Conservation (phyloP, 2,113 vertebrate genomes). For the Tichodroma muraria region DNA sequence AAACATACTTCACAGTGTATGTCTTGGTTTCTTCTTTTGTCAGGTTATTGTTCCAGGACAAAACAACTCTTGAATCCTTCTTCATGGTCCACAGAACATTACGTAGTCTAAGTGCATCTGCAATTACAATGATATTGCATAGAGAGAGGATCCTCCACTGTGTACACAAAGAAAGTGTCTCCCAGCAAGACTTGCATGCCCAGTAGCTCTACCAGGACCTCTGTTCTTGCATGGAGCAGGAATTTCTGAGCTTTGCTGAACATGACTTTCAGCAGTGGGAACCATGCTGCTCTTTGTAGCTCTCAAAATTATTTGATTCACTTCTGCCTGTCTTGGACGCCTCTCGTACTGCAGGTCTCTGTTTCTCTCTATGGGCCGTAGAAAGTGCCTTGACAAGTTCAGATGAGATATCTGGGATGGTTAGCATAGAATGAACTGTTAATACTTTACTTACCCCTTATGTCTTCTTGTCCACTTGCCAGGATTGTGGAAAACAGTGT, state of each 20-base stretch:
- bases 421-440: neutral
- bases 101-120: neutral
- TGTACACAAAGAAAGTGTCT: neutral
- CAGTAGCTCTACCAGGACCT: neutral
- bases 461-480: neutral
- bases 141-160: neutral
- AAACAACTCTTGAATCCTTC: neutral
- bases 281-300: neutral
- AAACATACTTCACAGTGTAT: conserved; percentile 40
- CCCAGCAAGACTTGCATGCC: neutral
- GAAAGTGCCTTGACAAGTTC: neutral
- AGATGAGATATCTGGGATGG: neutral
- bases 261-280: neutral
- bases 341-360: neutral
- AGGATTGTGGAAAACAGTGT: neutral
- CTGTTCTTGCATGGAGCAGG: neutral
- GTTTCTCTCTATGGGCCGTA: neutral
- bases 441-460: conserved; percentile 17
- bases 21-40: conserved; percentile 33
- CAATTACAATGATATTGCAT: neutral
- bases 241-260: neutral
- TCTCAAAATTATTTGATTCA: neutral
- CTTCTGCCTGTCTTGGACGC: neutral
- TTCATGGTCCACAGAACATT: conserved; percentile 6
- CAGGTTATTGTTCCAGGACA: conserved; percentile 41